Conservation (phyloP, 2,113 vertebrate genomes). For the Prinia subflava region DNA sequence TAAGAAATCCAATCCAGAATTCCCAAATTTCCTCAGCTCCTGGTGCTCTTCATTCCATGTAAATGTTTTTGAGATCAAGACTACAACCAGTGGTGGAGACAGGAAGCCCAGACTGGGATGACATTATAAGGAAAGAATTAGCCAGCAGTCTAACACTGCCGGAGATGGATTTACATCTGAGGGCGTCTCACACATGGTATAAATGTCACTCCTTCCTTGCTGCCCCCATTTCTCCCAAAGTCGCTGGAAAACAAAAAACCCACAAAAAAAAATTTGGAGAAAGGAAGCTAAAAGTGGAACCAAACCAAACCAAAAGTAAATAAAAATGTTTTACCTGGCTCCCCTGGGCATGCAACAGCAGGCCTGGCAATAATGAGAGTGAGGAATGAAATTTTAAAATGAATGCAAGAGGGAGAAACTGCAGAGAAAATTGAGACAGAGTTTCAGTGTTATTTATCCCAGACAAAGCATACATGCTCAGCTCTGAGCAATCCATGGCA, state of each 20-base stretch:
- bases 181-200: neutral
- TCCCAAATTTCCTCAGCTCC: neutral
- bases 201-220: neutral
- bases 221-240: neutral
- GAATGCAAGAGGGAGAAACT: conserved; percentile 58
- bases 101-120: neutral
- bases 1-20: neutral
- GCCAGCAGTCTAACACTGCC: neutral
- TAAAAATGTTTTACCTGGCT: conserved; percentile 50
- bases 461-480: conserved; percentile 14
- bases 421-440: conserved; percentile 54
- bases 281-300: conserved; percentile 1
- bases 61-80: neutral
- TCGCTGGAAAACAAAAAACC: neutral
- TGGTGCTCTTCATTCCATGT: neutral
- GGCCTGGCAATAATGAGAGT: conserved; percentile 26
- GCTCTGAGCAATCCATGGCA: conserved; percentile 23
- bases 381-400: conserved; percentile 61
- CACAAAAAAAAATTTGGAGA: neutral
- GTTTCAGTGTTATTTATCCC: conserved; percentile 55
- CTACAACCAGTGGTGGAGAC: neutral
- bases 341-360: neutral
- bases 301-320: conserved; percentile 31
- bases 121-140: neutral
- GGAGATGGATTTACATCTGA: neutral